Evolutionary conservation across 2,113 vertebrate genomes (phyloP).

Genomic region (Donacobius atricapilla): DNA sequence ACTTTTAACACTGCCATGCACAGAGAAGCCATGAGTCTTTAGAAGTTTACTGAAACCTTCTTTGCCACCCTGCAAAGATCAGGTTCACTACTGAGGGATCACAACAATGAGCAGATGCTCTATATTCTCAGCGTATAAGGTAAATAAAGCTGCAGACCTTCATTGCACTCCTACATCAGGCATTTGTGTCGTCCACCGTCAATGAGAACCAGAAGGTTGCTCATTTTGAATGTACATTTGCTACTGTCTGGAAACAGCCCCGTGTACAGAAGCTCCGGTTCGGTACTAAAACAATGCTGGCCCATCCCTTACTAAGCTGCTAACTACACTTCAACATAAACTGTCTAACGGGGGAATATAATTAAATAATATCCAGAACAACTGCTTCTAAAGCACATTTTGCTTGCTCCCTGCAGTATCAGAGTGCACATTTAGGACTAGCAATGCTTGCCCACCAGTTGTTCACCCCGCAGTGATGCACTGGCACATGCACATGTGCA

Average conservation of each 20-base stretch:
- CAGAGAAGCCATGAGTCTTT: neutral
- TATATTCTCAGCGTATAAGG: neutral
- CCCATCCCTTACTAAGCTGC: constrained; percentile 11
- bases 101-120: neutral
- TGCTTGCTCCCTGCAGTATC: neutral
- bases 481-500: neutral
- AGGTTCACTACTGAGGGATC: neutral
- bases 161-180: neutral
- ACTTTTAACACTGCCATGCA: neutral
- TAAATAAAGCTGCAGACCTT: neutral
- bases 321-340: neutral
- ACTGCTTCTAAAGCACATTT: neutral
- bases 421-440: neutral
- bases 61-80: neutral
- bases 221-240: neutral
- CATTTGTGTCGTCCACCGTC: neutral
- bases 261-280: neutral
- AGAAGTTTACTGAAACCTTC: neutral
- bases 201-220: neutral
- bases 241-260: neutral
- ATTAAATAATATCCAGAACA: constrained; percentile 4
- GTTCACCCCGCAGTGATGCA: neutral
- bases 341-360: neutral
- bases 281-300: neutral
- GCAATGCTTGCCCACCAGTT: constrained; percentile 1